These are phyloP conservation scores for Megaceryle maxima DNA, from an alignment of 2,113 vertebrate genomes.

Conservation along the genomic window DNA sequence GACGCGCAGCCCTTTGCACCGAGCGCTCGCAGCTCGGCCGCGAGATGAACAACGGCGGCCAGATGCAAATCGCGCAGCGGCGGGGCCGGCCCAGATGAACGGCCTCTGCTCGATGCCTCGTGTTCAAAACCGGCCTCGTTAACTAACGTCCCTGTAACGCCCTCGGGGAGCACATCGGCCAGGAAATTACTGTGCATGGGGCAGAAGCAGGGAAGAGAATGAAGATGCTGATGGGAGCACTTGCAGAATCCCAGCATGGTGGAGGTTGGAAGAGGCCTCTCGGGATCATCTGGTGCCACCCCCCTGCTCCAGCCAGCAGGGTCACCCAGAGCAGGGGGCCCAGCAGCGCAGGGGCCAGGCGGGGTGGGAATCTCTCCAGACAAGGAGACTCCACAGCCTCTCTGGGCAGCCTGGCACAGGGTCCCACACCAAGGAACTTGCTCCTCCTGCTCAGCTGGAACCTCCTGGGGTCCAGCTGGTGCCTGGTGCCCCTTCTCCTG, in stretches of 20 bases:
- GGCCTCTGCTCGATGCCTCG: fast-evolving
- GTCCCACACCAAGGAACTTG: no score
- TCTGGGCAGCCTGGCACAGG: not conserved
- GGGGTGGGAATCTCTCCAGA: not conserved
- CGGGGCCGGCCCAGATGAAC: not conserved
- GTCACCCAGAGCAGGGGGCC: not conserved
- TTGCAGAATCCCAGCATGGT: not conserved
- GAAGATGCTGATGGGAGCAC: fast-evolving
- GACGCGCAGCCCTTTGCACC: not conserved
- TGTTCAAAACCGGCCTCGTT: not conserved
- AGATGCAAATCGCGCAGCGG: not conserved
- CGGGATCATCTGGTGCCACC: not conserved
- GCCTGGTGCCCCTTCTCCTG: not conserved
- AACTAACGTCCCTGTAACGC: not conserved
- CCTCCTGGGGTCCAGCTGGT: not conserved
- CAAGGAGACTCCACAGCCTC: not conserved
- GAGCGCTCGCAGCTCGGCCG: not conserved
- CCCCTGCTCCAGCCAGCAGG: not conserved
- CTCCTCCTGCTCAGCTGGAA: no score
- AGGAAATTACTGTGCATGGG: not conserved
- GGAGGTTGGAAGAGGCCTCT: not conserved
- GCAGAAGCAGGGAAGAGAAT: not conserved
- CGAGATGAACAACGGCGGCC: not conserved
- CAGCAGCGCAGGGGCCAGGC: not conserved
- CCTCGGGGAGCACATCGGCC: not conserved